phyloP scores from a whole-genome alignment of 2,888 invertebrate species.

The Heliconius ismenius region DNA sequence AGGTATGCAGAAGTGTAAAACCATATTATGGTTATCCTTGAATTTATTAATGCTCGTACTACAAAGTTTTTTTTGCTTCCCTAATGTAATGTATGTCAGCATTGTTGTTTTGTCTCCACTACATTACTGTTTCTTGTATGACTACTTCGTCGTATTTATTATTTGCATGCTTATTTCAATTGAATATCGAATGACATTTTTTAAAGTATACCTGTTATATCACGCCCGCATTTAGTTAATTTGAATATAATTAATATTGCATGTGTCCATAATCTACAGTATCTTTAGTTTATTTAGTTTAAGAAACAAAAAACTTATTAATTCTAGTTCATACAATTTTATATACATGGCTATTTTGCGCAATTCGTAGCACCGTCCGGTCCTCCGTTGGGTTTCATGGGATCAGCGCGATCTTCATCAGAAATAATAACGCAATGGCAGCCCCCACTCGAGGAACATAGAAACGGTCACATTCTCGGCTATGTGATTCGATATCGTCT shows the following conservation, averaged over 20 bases:
- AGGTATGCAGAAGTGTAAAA: constrained; percentile 68
- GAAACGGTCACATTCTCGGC: constrained; percentile 97
- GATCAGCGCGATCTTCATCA: constrained; percentile 95
- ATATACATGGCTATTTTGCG: neutral
- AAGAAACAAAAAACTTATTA: neutral
- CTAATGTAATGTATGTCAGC: constrained; percentile 24
- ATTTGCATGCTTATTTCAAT: constrained; percentile 36
- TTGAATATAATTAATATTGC: constrained; percentile 23
- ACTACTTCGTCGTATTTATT: constrained; percentile 8
- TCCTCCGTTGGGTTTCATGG: constrained; percentile 96
- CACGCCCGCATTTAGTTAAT: constrained; percentile 15
- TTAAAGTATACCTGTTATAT: neutral
- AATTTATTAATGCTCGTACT: constrained; percentile 28
- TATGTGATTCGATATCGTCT: constrained; percentile 95
- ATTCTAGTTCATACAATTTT: neutral
- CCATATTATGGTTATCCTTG: constrained; percentile 31
- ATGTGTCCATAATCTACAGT: constrained; percentile 26
- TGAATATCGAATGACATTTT: constrained; percentile 28
- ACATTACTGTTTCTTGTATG: constrained; percentile 23
- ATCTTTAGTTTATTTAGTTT: constrained; percentile 4
- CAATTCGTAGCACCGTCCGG: constrained; percentile 92
- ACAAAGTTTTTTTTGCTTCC: constrained; percentile 33
- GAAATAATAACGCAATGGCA: constrained; percentile 99
- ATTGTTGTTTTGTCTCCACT: constrained; percentile 16
- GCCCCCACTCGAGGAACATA: constrained; percentile 95